phyloP scores from a whole-genome alignment of 2,113 vertebrate species.

The Centrocercus urophasianus region DNA sequence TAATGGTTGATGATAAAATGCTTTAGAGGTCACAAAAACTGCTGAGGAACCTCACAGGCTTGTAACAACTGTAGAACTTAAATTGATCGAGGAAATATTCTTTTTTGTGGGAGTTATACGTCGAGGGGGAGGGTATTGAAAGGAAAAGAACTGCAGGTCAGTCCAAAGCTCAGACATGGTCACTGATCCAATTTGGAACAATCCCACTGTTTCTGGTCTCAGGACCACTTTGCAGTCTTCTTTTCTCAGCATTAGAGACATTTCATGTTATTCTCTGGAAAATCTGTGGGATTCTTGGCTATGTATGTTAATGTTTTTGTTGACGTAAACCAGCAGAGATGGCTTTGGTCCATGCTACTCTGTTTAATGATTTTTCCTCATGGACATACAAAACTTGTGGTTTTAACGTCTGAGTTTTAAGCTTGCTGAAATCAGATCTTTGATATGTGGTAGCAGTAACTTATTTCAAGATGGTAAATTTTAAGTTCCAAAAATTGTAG shows the following conservation, averaged over 20 bases:
- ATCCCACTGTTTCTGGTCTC: not conserved
- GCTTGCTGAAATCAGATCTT: not conserved
- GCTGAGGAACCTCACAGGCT: not conserved
- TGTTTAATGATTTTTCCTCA: not conserved
- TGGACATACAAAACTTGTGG: not conserved
- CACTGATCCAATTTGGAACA: not conserved
- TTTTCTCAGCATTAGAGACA: not conserved
- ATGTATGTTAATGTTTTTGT: not conserved
- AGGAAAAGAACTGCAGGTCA: not conserved
- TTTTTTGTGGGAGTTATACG: not conserved
- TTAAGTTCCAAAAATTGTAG: not conserved
- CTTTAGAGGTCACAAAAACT: not conserved
- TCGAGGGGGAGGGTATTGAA: not conserved
- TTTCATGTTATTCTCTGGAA: not conserved
- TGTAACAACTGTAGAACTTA: not conserved
- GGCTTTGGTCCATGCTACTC: not conserved
- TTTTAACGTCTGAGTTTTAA: not conserved
- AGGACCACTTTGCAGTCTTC: not conserved
- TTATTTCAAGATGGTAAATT: not conserved
- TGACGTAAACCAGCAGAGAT: not conserved
- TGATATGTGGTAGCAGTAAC: not conserved
- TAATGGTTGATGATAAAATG: not conserved
- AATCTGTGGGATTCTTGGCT: not conserved
- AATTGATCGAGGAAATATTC: not conserved
- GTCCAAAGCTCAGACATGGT: not conserved